These are phyloP conservation scores for Tonatia bakeri DNA, from an alignment of 2,113 vertebrate species.

Conservation along the genomic window DNA sequence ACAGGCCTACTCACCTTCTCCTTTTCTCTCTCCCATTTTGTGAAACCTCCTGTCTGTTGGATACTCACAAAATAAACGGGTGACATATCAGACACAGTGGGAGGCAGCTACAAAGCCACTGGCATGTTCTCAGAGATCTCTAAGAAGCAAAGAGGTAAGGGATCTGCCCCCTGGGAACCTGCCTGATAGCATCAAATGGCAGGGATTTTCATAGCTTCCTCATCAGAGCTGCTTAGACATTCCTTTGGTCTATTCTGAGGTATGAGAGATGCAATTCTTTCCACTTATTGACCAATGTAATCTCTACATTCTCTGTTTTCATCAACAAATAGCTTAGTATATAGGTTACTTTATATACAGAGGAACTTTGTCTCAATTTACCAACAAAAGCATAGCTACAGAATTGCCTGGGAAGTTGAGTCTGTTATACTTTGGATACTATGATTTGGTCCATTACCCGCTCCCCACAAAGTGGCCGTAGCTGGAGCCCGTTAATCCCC, in stretches of 20 bases:
- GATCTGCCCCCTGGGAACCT: neutral
- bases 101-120: neutral
- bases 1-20: neutral
- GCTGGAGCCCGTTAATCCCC: neutral
- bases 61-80: neutral
- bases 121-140: neutral
- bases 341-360: neutral
- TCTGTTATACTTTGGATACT: neutral
- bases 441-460: neutral
- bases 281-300: neutral
- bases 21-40: neutral
- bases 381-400: neutral
- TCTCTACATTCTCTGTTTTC: neutral
- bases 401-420: neutral
- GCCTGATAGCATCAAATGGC: fast-evolving
- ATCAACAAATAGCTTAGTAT: neutral
- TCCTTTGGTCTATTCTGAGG: neutral
- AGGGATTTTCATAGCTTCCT: neutral
- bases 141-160: neutral
- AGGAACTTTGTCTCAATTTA: neutral
- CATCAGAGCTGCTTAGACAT: neutral
- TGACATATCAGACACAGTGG: neutral
- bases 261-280: neutral
- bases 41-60: neutral
- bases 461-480: neutral